Evolutionary conservation across 2,888 invertebrate genomes (phyloP).

Genomic region (Caenorhabditis afra): DNA sequence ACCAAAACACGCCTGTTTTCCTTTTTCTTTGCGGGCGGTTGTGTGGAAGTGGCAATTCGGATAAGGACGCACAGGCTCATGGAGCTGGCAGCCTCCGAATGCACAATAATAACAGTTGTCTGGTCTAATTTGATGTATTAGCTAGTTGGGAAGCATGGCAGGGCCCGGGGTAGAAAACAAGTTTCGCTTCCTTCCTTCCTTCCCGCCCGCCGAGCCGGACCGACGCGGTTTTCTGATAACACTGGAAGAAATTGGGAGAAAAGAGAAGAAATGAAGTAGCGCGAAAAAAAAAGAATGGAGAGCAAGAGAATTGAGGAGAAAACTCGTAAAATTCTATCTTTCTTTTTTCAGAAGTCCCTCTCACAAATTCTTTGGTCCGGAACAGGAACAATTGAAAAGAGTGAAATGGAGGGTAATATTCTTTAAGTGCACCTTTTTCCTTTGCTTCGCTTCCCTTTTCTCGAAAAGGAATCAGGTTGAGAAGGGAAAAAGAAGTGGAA

Average conservation of each 20-base stretch:
- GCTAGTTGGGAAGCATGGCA: slow-evolving; percentile 16
- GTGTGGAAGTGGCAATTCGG: neutral
- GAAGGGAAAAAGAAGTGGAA: neutral
- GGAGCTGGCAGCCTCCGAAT: no score
- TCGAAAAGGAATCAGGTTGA: neutral
- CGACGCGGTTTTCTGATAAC: slow-evolving; percentile 22
- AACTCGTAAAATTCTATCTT: slow-evolving; percentile 26
- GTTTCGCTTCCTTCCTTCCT: slow-evolving; percentile 15
- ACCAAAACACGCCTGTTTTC: no score
- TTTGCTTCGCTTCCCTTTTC: slow-evolving; percentile 8
- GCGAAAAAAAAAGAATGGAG: neutral
- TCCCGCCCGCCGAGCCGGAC: no score
- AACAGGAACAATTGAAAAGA: slow-evolving; percentile 24
- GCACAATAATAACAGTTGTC: slow-evolving; percentile 45
- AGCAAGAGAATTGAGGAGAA: slow-evolving; percentile 10
- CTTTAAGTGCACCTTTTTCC: slow-evolving; percentile 50
- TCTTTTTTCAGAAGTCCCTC: slow-evolving; percentile 13
- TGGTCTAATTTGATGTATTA: slow-evolving; percentile 49
- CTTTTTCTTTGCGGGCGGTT: no score
- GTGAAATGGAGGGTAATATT: slow-evolving; percentile 14
- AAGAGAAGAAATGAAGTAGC: neutral
- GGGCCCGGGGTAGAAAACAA: no score
- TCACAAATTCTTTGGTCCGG: slow-evolving; percentile 40
- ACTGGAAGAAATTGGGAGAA: slow-evolving; percentile 6
- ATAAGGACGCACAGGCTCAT: neutral